These are phyloP conservation scores for Erethizon dorsatum DNA, from an alignment of 2,797 vertebrate genomes.

Conservation along the genomic window DNA sequence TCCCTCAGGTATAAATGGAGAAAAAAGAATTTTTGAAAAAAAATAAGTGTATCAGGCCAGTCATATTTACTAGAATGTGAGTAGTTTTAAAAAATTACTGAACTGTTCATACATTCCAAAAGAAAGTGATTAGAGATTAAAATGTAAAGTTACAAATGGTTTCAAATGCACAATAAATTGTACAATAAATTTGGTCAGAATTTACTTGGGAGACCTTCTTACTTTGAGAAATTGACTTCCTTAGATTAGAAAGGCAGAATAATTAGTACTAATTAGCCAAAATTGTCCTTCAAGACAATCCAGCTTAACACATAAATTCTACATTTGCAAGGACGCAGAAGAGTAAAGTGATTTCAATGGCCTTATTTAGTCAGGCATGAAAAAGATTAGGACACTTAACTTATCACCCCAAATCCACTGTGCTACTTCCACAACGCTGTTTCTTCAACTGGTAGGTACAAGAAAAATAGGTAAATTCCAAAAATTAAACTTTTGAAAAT, in stretches of 20 bases:
- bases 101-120: slow-evolving; percentile 24
- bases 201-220: not conserved
- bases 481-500: not conserved
- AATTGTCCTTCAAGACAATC: not conserved
- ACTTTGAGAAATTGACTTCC: not conserved
- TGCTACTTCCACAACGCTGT: not conserved
- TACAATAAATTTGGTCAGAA: not conserved
- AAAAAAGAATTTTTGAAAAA: slow-evolving; percentile 30
- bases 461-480: not conserved
- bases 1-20: slow-evolving; percentile 13
- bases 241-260: slow-evolving; percentile 3
- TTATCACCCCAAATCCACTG: not conserved
- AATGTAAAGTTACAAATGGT: not conserved
- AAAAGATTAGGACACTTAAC: not conserved
- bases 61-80: slow-evolving; percentile 61
- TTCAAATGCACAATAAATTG: slow-evolving; percentile 45
- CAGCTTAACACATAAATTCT: not conserved
- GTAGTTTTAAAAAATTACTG: slow-evolving; percentile 67
- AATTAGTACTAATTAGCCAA: not conserved
- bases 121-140: not conserved
- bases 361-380: not conserved
- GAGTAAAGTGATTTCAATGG: not conserved
- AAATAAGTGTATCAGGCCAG: slow-evolving; percentile 8
- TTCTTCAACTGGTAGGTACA: not conserved
- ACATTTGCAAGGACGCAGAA: not conserved